Evolutionary conservation across 2,888 invertebrate species (phyloP), one percentile per base, ranked within the genome.

Genomic region (Salticus scenicus): DNA sequence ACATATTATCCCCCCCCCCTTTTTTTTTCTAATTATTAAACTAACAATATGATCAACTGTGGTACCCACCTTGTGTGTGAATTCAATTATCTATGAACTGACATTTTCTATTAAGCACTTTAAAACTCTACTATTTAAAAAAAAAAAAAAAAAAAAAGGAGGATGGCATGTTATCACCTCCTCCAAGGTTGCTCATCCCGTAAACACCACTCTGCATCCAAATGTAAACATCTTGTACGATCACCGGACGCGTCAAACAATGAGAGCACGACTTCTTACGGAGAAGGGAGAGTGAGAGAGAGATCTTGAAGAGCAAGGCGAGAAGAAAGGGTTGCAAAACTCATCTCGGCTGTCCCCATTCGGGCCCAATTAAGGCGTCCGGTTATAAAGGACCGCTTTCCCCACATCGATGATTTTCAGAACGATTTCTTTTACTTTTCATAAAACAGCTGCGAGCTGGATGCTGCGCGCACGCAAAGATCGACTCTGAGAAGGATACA

Each of bases 341-440:
- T 63, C 14, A 8, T 37, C 63, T 10, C 30, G 51, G 57, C 28
- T 74, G 74, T 75, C 81, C 75, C 74, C 74, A 75, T 81, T 75
- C 42, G 63, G 57, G 69, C 69, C 75, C 81, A 81, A 81, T 81
- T 81, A 81, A 81, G 67, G 70, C 67, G 81, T 81, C 81, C 81
- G 81, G 81, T 81, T 81, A 81, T 75, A 81, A 81, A 37, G 74
- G 64, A 75, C 81, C 41, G 51, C 74, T 70, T 81, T 75, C 74
- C 69, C 66, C 31, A 57, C 81, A 81, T 81, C 81, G 74, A 80
- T 74, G 73, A 80, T 69, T 80, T 80, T 80, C 73, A 31, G 79
- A 79, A 64, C 72, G 71, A 78, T 78, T 74, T 47, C 71, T 20
- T 67, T 78, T 63, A 30, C 28, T 51, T 78, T 78, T 78, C 51